Evolutionary conservation across 2,113 vertebrate genomes (phyloP), one percentile per base, ranked within the genome.

Genomic region (Poecile atricapillus): DNA sequence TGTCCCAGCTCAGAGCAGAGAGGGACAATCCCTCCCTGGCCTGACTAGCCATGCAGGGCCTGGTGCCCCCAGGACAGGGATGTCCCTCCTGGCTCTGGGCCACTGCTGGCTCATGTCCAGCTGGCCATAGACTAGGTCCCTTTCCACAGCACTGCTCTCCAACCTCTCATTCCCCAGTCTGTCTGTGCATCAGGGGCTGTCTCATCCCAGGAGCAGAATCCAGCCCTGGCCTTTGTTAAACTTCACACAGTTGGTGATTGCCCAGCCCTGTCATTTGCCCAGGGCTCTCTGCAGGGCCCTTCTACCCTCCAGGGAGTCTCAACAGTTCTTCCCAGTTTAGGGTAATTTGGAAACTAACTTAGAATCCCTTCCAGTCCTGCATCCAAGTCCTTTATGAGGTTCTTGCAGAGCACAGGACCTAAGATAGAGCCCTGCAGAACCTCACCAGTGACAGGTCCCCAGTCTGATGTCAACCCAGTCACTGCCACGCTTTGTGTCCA

Each of bases 41-140:
- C 43, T 0, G 0, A 15, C 20, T 0, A 1, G 49, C 2, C 0
- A n/a, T 64, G 69, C 28, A 30, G 35, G 10, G 4, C 35, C 70
- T 13, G 31, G 5, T 67, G 52, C 1, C 43, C 21, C 35, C 62
- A 43, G 52, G 44, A 35, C 52, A 59, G 12, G 63, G 24, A 49
- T 70, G 55, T 43, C 55, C 44, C 30, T 43, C 7, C 65, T 43
- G 37, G 24, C 15, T 58, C 44, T 24, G 15, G 44, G 35, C 0
- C 37, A 35, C 55, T 35, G 53, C 12, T n/a, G 53, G 0, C 23
- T 33, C 43, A 28, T n/a, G 35, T n/a, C 53, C 65, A 58, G 0
- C 43, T 25, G 43, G 17, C 5, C 73, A 39, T 0, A 0, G 2
- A 4, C n/a, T 17, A 41, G 23, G 2, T 3, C 31, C 19, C 20